Evolutionary conservation across 2,113 vertebrate species (phyloP).

Genomic region (Amazona guildingii): DNA sequence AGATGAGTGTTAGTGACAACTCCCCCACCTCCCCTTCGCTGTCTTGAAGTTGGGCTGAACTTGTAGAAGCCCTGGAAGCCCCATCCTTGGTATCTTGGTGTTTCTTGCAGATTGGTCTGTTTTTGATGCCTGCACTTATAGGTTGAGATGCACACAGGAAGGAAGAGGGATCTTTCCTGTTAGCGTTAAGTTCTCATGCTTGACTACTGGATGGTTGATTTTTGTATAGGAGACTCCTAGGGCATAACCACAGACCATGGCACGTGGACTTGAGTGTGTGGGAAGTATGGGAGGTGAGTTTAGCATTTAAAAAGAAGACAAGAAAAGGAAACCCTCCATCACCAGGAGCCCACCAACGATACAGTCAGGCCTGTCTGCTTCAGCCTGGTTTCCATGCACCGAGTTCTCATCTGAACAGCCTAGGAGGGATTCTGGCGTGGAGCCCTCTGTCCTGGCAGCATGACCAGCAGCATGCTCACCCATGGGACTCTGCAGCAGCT

Average conservation of each 20-base stretch:
- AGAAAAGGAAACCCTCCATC: neutral
- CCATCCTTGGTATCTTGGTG: slow-evolving; percentile 31
- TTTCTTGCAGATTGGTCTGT: slow-evolving; percentile 32
- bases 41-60: slow-evolving; percentile 16
- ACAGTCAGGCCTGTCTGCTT: neutral
- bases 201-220: slow-evolving; percentile 42
- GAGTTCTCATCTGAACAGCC: neutral
- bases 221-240: neutral
- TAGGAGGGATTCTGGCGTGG: neutral
- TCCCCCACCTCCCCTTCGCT: neutral
- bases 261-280: neutral
- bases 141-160: neutral
- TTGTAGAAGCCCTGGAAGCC: slow-evolving; percentile 17
- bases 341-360: neutral
- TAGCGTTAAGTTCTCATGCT: neutral
- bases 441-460: neutral
- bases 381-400: neutral
- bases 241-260: neutral
- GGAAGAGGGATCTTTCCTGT: neutral
- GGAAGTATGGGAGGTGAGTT: neutral
- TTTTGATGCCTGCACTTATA: slow-evolving; percentile 14
- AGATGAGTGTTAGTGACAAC: slow-evolving; percentile 85
- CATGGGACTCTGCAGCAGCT: neutral
- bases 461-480: neutral
- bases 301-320: neutral